Evolutionary conservation across 1,140 invertebrate species (phyloP).

Genomic region (Neodiprion fabricii): DNA sequence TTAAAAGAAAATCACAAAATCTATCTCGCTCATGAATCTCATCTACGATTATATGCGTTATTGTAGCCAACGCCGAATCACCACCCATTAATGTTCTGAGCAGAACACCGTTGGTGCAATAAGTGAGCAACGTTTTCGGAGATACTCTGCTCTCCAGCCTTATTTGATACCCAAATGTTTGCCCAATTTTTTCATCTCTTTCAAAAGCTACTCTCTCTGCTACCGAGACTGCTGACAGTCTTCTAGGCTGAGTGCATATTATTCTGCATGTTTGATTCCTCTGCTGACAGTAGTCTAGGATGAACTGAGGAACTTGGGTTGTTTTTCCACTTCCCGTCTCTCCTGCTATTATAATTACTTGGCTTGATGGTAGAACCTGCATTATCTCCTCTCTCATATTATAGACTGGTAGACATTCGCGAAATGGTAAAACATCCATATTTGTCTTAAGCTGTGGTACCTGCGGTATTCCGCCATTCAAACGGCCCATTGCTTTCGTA

Average conservation of each 20-base stretch:
- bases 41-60: conserved; percentile 91
- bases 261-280: conserved; percentile 79
- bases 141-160: conserved; percentile 83
- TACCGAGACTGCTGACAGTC: conserved; percentile 89
- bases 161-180: conserved; percentile 94
- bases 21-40: conserved; percentile 95
- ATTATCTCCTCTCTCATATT: conserved; percentile 63
- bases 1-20: conserved; percentile 91
- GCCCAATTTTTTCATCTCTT: conserved; percentile 84
- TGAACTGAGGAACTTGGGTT: conserved; percentile 90
- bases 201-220: conserved; percentile 84
- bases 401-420: conserved; percentile 67
- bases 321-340: conserved; percentile 91
- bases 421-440: conserved; percentile 61
- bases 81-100: conserved; percentile 84
- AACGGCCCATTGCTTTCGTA: conserved; percentile 64
- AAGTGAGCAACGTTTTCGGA: conserved; percentile 83
- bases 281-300: conserved; percentile 78
- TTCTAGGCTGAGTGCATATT: conserved; percentile 91
- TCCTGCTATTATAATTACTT: conserved; percentile 75
- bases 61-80: conserved; percentile 68
- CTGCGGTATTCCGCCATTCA: conserved; percentile 70
- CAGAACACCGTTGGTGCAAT: conserved; percentile 92
- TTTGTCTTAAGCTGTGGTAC: conserved; percentile 64
- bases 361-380: conserved; percentile 59